Evolutionary conservation across 2,113 vertebrate species (phyloP), one percentile per base, ranked within the genome.

Genomic region (Cololabis saira): DNA sequence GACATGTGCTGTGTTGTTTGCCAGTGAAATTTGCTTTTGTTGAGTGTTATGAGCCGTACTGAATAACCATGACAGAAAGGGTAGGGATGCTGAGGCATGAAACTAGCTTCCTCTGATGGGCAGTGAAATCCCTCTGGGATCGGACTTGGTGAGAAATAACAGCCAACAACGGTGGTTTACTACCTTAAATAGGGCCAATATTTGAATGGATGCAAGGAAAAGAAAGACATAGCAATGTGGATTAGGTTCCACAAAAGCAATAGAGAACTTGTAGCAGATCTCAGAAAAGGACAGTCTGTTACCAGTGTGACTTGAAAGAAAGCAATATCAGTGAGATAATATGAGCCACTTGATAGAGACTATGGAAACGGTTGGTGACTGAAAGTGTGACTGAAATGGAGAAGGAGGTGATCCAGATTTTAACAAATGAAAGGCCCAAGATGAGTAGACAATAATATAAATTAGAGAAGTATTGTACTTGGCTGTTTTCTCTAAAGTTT

Each of bases 71-170:
- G 17, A 54, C 59, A 56, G 69, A 67, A 44, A 72, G 62, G 48
- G 60, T 44, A 59, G 61, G 24, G 51, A 56, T 65, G 67, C 50
- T 57, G 43, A 58, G 21, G 30, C 33, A 37, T 37, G 33, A 9
- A 11, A 37, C 66, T 64, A 68, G 65, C 57, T 82, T 60, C 61
- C 59, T 76, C 64, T 63, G 67, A 67, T 85, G 76, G 69, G 64
- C 54, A 49, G 37, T 67, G 67, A 58, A 61, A 69, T 56, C 57
- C 18, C 22, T 47, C 30, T 14, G 52, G 58, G 77, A 67, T 84
- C 69, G 79, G 50, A 55, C 43, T 63, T 78, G 66, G 67, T 68
- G 63, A 78, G 61, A 71, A 57, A 71, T 69, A 74, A 30, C 60
- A 54, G 42, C 37, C 30, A 30, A 30, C 30, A 30, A 8, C 30